These are phyloP conservation scores for Ectemnius lituratus DNA, from an alignment of 2,888 invertebrate genomes.

Conservation along the genomic window DNA sequence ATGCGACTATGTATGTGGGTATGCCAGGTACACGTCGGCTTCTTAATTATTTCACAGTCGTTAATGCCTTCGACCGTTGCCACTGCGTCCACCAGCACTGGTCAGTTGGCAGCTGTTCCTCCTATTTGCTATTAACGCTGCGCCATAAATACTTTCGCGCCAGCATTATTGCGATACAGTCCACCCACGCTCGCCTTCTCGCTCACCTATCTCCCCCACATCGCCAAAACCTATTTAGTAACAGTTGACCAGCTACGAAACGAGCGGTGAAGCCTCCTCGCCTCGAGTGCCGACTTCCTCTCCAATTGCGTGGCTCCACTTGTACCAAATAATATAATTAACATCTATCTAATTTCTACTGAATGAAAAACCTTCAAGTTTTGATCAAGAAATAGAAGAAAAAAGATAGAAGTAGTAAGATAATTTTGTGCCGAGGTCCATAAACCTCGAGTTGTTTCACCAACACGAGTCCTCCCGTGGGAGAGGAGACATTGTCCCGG, in stretches of 20 bases:
- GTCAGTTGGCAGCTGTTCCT: constrained; percentile 75
- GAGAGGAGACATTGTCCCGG: no score
- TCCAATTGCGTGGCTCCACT: no score
- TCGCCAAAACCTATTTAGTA: constrained; percentile 45
- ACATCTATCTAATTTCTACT: no score
- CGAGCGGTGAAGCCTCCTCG: constrained; percentile 60
- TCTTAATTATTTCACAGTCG: constrained; percentile 76
- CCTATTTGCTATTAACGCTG: constrained; percentile 73
- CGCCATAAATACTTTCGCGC: constrained; percentile 75
- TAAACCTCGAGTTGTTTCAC: no score
- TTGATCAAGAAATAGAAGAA: no score
- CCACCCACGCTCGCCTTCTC: constrained; percentile 49
- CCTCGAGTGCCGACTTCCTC: constrained; percentile 31
- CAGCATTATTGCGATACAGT: constrained; percentile 69
- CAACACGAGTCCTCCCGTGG: no score
- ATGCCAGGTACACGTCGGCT: constrained; percentile 54
- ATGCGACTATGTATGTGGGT: not conserved
- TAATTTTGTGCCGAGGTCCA: no score
- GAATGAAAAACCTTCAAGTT: no score
- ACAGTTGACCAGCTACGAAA: constrained; percentile 54
- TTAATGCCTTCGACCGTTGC: constrained; percentile 69
- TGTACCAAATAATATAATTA: no score
- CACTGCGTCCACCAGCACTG: constrained; percentile 67
- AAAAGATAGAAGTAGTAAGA: no score
- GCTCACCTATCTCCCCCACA: constrained; percentile 59